Evolutionary conservation across 2,888 invertebrate genomes (phyloP).

Genomic region (Caenorhabditis panamensis): DNA sequence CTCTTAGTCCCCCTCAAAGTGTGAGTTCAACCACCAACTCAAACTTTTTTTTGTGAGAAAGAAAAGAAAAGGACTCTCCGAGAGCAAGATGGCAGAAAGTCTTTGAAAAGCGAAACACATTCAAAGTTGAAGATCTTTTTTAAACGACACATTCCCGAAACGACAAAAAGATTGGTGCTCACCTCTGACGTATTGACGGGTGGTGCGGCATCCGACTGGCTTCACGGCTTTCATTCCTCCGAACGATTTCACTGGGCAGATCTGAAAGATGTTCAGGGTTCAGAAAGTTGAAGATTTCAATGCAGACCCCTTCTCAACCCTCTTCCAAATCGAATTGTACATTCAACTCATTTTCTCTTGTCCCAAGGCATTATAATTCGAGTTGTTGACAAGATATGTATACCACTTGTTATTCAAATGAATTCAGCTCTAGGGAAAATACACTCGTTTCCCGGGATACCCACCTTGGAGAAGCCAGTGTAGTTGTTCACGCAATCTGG

Average conservation of each 20-base stretch:
- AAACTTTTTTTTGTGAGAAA: slow-evolving; percentile 17
- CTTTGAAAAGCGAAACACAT: too few species aligned
- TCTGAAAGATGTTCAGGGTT: slow-evolving; percentile 26
- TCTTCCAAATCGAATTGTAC: too few species aligned
- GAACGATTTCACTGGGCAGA: slow-evolving; percentile 65
- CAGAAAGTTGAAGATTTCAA: too few species aligned
- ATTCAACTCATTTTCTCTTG: too few species aligned
- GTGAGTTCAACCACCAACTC: neutral
- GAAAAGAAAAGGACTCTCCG: neutral
- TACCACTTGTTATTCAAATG: neutral
- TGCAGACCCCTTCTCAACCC: too few species aligned
- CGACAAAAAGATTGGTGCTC: slow-evolving; percentile 23
- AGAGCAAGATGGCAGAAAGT: too few species aligned
- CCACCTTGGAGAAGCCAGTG: slow-evolving; percentile 37
- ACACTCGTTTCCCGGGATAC: neutral
- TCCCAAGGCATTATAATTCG: neutral
- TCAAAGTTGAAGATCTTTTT: slow-evolving; percentile 22
- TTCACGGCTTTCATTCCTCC: slow-evolving; percentile 57
- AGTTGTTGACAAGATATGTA: neutral
- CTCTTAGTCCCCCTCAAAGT: slow-evolving; percentile 11
- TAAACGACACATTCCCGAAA: too few species aligned
- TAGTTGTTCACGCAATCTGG: slow-evolving; percentile 59
- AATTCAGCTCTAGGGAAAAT: neutral
- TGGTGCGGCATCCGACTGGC: slow-evolving; percentile 66
- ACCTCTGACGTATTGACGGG: slow-evolving; percentile 63